Percentiles rank a stretch among this genome's conserved stretches.
These are phyloP conservation scores for Incurvaria masculella DNA, from an alignment of 2,888 invertebrate species.

Conservation along the genomic window DNA sequence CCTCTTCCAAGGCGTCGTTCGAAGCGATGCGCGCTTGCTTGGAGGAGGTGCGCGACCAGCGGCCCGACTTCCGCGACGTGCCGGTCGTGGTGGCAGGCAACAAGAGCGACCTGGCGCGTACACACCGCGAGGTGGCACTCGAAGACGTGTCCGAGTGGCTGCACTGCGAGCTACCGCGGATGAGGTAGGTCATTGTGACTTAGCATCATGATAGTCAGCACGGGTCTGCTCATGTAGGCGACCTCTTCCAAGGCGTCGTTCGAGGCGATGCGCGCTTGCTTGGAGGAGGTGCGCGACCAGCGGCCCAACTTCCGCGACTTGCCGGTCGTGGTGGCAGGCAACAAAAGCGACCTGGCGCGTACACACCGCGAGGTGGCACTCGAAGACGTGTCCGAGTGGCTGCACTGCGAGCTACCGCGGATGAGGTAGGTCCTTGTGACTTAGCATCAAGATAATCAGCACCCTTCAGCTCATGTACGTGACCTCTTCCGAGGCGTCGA, in stretches of 20 bases:
- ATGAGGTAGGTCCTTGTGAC: too few relatives aligned
- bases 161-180: too few relatives aligned
- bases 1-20: conserved; percentile 71
- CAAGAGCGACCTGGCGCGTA: conserved; percentile 72
- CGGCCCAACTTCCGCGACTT: conserved; percentile 58
- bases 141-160: conserved; percentile 83
- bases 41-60: conserved; percentile 51
- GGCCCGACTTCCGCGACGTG: conserved; percentile 57
- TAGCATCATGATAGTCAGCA: conserved; percentile 84
- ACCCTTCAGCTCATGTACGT: too few relatives aligned
- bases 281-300: conserved; percentile 56
- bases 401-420: conserved; percentile 71
- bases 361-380: conserved; percentile 69
- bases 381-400: conserved; percentile 80
- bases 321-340: conserved; percentile 84
- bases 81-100: conserved; percentile 87
- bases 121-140: conserved; percentile 67
- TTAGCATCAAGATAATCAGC: too few relatives aligned
- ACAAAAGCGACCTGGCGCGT: conserved; percentile 74
- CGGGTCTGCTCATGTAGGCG: conserved; percentile 83
- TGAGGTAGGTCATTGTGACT: conserved; percentile 58
- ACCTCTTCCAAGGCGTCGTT: conserved; percentile 73
- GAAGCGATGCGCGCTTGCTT: conserved; percentile 70
- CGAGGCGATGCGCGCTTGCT: conserved; percentile 68
- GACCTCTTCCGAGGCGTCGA: too few relatives aligned